A percentile compares a stretch with the other conserved stretches of the same genome.
These are phyloP conservation scores for Leucophenga varia DNA, from an alignment of 1,140 invertebrate genomes.

Conservation along the genomic window DNA sequence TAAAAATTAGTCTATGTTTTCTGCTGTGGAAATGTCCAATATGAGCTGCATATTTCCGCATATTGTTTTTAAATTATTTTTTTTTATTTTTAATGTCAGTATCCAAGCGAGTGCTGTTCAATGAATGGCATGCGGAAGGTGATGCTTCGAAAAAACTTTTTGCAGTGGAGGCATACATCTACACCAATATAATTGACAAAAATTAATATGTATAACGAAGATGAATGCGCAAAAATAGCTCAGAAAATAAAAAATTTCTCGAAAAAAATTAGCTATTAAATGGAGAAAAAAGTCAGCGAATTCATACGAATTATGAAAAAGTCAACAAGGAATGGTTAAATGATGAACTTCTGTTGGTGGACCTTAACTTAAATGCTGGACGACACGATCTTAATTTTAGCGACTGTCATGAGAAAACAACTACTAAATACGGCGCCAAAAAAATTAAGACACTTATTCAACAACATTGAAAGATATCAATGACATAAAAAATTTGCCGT, in stretches of 20 bases:
- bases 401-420: too few relatives aligned
- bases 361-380: too few relatives aligned
- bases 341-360: too few relatives aligned
- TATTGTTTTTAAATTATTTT: conserved; percentile 8
- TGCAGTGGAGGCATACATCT: conserved; percentile 7
- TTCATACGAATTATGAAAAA: conserved; percentile 2
- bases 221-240: background rate
- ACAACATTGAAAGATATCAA: too few relatives aligned
- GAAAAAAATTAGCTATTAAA: background rate
- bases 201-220: background rate
- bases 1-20: conserved; percentile 7
- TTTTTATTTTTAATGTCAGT: conserved; percentile 15
- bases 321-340: conserved; percentile 9
- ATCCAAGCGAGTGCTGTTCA: conserved; percentile 1
- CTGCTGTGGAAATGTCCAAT: conserved; percentile 10
- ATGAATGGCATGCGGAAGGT: conserved; percentile 10
- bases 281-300: background rate
- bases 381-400: too few relatives aligned
- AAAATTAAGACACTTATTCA: too few relatives aligned
- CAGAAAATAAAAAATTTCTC: conserved; percentile 3
- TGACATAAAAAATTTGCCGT: too few relatives aligned
- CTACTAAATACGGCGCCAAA: too few relatives aligned
- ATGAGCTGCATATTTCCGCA: background rate
- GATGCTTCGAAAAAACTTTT: conserved; percentile 6
- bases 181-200: conserved; percentile 5